A percentile compares a stretch with the other conserved stretches of the same genome.
phyloP scores from a whole-genome alignment of 2,797 vertebrate genomes.

The Smutsia gigantea region DNA sequence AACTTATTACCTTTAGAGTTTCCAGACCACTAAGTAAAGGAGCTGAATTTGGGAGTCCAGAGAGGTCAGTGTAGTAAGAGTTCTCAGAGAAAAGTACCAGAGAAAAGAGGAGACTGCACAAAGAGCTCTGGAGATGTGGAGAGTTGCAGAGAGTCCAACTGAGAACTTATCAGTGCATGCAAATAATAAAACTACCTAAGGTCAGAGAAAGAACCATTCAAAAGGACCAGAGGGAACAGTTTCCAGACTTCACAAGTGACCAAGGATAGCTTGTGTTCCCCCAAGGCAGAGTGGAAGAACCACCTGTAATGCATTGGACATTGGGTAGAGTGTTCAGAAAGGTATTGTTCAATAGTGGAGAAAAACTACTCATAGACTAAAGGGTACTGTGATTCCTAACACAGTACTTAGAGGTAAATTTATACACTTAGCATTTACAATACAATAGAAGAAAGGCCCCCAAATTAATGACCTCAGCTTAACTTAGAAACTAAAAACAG shows the following conservation, averaged over 20 bases:
- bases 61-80: background rate
- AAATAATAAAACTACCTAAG: background rate
- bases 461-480: background rate
- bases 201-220: background rate
- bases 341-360: background rate
- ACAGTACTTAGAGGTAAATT: background rate
- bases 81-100: background rate
- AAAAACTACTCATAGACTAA: background rate
- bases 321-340: background rate
- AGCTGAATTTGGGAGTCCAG: background rate
- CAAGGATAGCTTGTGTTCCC: background rate
- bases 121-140: background rate
- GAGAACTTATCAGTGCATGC: background rate
- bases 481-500: background rate
- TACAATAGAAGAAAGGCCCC: background rate
- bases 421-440: background rate
- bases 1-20: background rate
- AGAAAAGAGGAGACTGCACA: background rate
- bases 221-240: background rate
- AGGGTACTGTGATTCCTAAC: background rate
- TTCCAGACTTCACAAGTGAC: background rate
- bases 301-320: background rate
- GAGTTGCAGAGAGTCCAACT: background rate
- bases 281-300: background rate
- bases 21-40: background rate